A percentile compares a stretch with the other conserved stretches of the same genome.
Evolutionary conservation across 2,888 invertebrate genomes (phyloP).

Genomic region (Ornithoptera alexandrae): DNA sequence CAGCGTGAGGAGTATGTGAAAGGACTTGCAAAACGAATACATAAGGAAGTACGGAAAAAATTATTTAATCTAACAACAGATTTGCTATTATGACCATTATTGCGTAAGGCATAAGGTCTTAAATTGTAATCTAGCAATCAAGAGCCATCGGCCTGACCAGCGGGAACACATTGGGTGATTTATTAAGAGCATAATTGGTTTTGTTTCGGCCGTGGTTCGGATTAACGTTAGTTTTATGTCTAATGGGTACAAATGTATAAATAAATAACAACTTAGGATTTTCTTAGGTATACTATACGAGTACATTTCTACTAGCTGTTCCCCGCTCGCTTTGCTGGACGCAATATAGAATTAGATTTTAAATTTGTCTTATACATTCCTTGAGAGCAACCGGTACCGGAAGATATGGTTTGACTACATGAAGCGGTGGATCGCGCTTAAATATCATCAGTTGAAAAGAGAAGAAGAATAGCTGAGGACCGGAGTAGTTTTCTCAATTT

Average conservation of each 20-base stretch:
- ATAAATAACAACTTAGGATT: constrained; percentile 10
- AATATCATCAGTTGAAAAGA: too few species aligned
- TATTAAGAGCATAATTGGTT: constrained; percentile 69
- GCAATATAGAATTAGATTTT: too few species aligned
- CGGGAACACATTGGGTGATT: constrained; percentile 56
- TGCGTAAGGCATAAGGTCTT: constrained; percentile 6
- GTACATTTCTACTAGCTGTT: too few species aligned
- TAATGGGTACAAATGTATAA: constrained; percentile 50
- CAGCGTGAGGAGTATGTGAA: constrained; percentile 30
- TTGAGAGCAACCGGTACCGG: too few species aligned
- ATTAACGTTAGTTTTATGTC: constrained; percentile 64
- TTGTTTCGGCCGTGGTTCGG: constrained; percentile 65
- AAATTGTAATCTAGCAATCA: background rate
- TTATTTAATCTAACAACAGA: constrained; percentile 11
- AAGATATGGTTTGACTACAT: too few species aligned
- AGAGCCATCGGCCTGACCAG: constrained; percentile 29
- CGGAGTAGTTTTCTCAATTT: too few species aligned
- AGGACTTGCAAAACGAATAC: constrained; percentile 16
- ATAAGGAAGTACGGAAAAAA: constrained; percentile 27
- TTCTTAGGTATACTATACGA: too few species aligned
- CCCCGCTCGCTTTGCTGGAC: too few species aligned
- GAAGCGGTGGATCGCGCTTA: too few species aligned
- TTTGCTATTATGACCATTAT: constrained; percentile 5
- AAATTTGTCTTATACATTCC: too few species aligned
- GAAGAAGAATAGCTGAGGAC: too few species aligned